phyloP scores from a whole-genome alignment of 2,113 vertebrate species.

The Indicator maculatus region DNA sequence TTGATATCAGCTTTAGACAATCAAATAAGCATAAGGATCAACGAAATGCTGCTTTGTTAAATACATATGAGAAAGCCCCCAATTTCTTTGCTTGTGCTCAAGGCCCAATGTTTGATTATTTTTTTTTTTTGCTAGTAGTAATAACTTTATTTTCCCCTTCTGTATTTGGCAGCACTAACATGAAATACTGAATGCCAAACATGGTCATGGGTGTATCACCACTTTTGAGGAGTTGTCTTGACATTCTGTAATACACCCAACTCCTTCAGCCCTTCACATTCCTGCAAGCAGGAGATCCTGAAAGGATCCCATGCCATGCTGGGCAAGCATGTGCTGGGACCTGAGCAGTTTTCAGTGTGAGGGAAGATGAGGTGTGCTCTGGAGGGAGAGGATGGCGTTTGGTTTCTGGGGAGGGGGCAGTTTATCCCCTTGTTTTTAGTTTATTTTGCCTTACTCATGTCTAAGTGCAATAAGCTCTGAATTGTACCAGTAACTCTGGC shows the following conservation, averaged over 20 bases:
- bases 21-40: constrained; percentile 64
- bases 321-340: background rate
- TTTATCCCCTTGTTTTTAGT: constrained; percentile 62
- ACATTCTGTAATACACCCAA: background rate
- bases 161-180: background rate
- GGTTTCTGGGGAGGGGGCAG: constrained; percentile 38
- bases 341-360: background rate
- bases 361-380: background rate
- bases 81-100: background rate
- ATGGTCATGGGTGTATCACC: background rate
- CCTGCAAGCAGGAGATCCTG: constrained; percentile 15
- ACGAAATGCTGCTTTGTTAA: constrained; percentile 50
- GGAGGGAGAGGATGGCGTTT: background rate
- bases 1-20: constrained; percentile 74
- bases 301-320: background rate
- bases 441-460: constrained; percentile 79
- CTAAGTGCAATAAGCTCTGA: constrained; percentile 82
- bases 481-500: constrained; percentile 59
- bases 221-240: background rate
- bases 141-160: constrained; percentile 6
- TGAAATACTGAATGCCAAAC: background rate
- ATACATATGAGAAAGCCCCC: background rate
- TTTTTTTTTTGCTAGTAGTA: background rate
- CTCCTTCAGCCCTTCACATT: constrained; percentile 32
- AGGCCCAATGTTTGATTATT: constrained; percentile 6